A percentile compares a stretch with the other conserved stretches of the same genome.
These are phyloP conservation scores for Epiblema foenella DNA, from an alignment of 2,888 invertebrate genomes.

Conservation along the genomic window DNA sequence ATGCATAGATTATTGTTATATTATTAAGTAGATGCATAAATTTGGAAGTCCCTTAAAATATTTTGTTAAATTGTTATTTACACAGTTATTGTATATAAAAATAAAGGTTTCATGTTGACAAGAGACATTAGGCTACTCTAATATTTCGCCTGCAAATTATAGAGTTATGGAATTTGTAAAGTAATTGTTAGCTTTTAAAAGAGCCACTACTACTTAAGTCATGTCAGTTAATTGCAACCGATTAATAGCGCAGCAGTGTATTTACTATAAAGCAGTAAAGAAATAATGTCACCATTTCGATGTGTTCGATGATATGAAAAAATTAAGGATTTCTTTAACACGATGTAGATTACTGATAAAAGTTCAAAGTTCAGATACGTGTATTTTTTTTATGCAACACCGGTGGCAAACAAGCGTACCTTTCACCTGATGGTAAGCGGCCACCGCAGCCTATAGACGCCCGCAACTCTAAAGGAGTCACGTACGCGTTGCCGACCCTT, in stretches of 20 bases:
- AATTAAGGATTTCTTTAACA: too few relatives aligned
- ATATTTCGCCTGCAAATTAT: conserved; percentile 56
- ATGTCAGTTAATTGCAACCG: conserved; percentile 29
- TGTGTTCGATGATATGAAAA: neutral
- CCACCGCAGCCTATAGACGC: too few relatives aligned
- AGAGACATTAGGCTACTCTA: conserved; percentile 61
- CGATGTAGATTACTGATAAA: neutral
- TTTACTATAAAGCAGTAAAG: conserved; percentile 11
- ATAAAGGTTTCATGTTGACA: conserved; percentile 64
- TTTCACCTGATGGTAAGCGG: too few relatives aligned
- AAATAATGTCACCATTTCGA: neutral
- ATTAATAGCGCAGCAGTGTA: conserved; percentile 17
- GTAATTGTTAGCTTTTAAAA: conserved; percentile 51
- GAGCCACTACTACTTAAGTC: conserved; percentile 34
- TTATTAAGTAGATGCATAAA: conserved; percentile 48
- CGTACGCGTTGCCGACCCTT: too few relatives aligned
- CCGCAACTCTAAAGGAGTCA: too few relatives aligned
- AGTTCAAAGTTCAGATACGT: neutral
- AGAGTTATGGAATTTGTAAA: conserved; percentile 54
- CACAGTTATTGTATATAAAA: conserved; percentile 67
- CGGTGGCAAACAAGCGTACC: too few relatives aligned
- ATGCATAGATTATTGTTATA: conserved; percentile 49
- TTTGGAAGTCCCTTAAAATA: conserved; percentile 52
- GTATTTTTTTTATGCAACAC: too few relatives aligned
- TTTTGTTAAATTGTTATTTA: conserved; percentile 74